Evolutionary conservation across 2,113 vertebrate species (phyloP), one percentile per base, ranked within the genome.

Genomic region (Cephalopterus ornatus): DNA sequence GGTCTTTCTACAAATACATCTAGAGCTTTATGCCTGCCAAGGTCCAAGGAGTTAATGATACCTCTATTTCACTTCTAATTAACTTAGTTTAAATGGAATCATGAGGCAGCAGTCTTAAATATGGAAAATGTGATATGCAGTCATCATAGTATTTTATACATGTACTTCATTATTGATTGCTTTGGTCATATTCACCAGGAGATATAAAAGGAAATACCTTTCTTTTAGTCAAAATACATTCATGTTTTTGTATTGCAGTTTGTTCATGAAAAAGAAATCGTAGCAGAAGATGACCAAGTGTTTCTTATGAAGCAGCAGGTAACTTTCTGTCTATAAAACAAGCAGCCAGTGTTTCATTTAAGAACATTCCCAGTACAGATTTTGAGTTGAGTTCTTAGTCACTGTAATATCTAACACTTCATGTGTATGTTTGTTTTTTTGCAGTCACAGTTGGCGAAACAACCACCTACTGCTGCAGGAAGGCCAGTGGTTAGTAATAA

Each of bases 261-360:
- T 98, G 99, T 99, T 66, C 99, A 99, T 35, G 99, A 99, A 97
- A 99, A 99, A 97, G 99, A 99, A 97, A 99, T 99, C 61, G 98
- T 99, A 95, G 99, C 99, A 80, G 99, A 99, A 98, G 99, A 99
- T 92, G 99, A 99, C 96, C 99, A 99, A 97, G 99, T 99, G 70
- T 99, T 99, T 98, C 99, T 99, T 88, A 98, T 99, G 96, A 99
- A 99, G 97, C 98, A 99, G 89, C 99, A 99, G 99, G 99, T 99
- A 98, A 92, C 22, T 85, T 86, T 68, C 65, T 78, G 39, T 85
- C 50, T 65, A 13, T 85, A 53, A 90, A 89, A 41, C n/a, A 76
- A 80, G 22, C 11, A 61, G 16, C 18, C 52, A 67, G n/a, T 21
- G 28, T 41, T 93, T 77, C 5, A 53, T 66, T n/a, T 85, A 49